Evolutionary conservation across 1,140 invertebrate genomes (phyloP).

Genomic region (Hycleus phaleratus): DNA sequence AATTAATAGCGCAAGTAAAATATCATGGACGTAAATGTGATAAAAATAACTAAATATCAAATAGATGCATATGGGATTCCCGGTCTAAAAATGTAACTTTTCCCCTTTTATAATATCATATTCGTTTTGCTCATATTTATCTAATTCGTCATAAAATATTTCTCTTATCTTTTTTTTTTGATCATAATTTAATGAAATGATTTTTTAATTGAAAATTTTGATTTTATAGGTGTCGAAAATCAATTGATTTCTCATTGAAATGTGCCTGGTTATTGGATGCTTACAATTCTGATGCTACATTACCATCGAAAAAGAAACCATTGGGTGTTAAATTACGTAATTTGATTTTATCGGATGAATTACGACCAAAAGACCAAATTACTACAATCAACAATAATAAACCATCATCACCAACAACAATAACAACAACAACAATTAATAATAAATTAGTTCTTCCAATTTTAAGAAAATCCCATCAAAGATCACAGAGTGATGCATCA

Average conservation of each 20-base stretch:
- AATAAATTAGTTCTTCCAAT: neutral
- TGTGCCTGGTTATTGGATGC: conserved; percentile 94
- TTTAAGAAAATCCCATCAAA: conserved; percentile 39
- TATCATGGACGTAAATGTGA: too few relatives aligned
- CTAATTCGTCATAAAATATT: too few relatives aligned
- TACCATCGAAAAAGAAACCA: conserved; percentile 68
- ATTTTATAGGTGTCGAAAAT: conserved; percentile 72
- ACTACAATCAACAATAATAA: neutral
- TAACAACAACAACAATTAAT: conserved; percentile 1
- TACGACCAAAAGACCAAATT: conserved; percentile 50
- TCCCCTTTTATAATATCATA: too few relatives aligned
- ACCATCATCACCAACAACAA: conserved; percentile 26
- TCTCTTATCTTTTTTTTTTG: too few relatives aligned
- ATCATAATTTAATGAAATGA: too few relatives aligned
- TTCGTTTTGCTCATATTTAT: too few relatives aligned
- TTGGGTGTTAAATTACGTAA: conserved; percentile 81
- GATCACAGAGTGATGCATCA: conserved; percentile 25
- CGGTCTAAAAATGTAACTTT: too few relatives aligned
- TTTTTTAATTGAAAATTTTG: too few relatives aligned
- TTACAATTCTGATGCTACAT: conserved; percentile 73
- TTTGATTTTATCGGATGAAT: conserved; percentile 80
- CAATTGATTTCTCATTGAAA: conserved; percentile 90
- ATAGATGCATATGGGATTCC: too few relatives aligned
- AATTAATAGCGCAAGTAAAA: too few relatives aligned
- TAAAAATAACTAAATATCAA: too few relatives aligned